phyloP scores from a whole-genome alignment of 2,888 invertebrate species.

The Heteromurus nitidus region DNA sequence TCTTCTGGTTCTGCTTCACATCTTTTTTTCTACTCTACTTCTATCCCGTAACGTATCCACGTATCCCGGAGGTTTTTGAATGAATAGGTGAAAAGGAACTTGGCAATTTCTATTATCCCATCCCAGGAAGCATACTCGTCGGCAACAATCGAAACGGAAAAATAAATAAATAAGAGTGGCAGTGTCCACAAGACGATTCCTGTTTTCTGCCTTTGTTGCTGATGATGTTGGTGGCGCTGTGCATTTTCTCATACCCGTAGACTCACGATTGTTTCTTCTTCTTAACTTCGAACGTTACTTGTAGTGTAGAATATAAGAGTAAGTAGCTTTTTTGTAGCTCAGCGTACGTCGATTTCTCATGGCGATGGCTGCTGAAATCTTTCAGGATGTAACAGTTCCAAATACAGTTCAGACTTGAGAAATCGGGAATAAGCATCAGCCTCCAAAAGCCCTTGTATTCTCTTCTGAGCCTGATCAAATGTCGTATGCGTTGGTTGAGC shows the following conservation, averaged over 20 bases:
- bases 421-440: constrained; percentile 79
- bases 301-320: background rate
- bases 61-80: background rate
- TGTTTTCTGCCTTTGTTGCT: background rate
- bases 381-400: constrained; percentile 75
- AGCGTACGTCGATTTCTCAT: constrained; percentile 27
- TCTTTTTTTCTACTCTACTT: constrained; percentile 1
- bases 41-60: background rate
- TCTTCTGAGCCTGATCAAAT: constrained; percentile 78
- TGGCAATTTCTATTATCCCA: too few species aligned
- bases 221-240: background rate
- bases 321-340: constrained; percentile 2
- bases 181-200: background rate
- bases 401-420: constrained; percentile 78
- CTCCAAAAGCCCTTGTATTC: constrained; percentile 78
- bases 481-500: constrained; percentile 76
- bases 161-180: constrained; percentile 5
- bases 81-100: background rate
- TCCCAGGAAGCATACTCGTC: background rate
- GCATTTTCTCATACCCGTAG: background rate
- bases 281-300: background rate
- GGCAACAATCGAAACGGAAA: background rate
- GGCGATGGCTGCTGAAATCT: constrained; percentile 69
- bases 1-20: constrained; percentile 12
- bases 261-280: background rate